Base-by-base conservation (phyloP, 2,888 invertebrate genomes). In the Steinernema hermaphroditum region DNA sequence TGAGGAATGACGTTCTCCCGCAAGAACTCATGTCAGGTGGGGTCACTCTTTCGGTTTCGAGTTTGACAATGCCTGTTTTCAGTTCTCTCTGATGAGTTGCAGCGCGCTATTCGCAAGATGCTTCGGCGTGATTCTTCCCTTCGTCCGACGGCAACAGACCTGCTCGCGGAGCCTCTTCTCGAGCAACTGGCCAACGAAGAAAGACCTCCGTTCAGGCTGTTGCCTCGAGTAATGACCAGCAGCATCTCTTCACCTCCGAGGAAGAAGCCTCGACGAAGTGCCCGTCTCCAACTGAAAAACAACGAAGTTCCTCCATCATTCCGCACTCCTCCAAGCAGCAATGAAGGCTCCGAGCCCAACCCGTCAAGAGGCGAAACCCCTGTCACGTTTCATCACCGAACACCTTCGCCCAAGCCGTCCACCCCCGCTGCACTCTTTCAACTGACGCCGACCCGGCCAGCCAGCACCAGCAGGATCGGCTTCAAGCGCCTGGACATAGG, bases 81-180 rank as follows among this genome's bases (percentile, higher is more conserved):
- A 54, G 54, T 2, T 8, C 54, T 54, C 2, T 54, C 54, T 2
- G 16, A 12, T 8, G 27, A 54, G 12, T 54, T 54, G 27, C 54
- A 14, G 27, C 2, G 6, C 22, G 8, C 27, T 14, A 54, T 54
- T 16, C 54, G 27, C 2, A 22, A 27, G 16, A 54, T 54, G 54
- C 14, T 27, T 27, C 24, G 12, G 4, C 19, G 54, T 16, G 93
- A 96, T 86, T 93, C 96, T 0, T 92, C 92, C 76, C 90, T 92
- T 78, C 90, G 98, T 77, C 87, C 89, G n/a, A 92, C 93, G 0
- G 94, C 96, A 0, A 90, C 92, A 0, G 92, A 93, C 84, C 89
- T 98, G 44, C 88, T 97, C 16, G 94, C 94, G 82, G 95, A 98
- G 78, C 86, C 88, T 2, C 97, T 97, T 88, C 89, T 95, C 76